These are phyloP conservation scores for Anthopleura xanthogrammica DNA, from an alignment of 92 coral and sea anemone genomes.

Conservation along the genomic window DNA sequence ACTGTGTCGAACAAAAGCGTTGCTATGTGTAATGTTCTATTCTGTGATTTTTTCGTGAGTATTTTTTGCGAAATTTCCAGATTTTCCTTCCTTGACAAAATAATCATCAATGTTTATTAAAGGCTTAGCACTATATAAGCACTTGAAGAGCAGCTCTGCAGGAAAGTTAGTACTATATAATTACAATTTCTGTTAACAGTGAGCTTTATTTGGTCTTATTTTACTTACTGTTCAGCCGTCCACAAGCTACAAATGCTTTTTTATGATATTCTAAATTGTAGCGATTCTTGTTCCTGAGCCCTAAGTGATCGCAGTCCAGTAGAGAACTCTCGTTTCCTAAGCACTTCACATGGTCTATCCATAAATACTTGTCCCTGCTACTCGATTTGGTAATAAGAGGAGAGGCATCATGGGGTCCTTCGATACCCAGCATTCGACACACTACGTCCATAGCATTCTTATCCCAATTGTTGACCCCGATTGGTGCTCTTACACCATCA, in stretches of 20 bases:
- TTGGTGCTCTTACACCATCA: not conserved
- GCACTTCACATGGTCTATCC: not conserved
- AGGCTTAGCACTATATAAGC: too few species aligned
- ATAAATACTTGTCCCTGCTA: not conserved
- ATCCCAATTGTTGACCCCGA: not conserved
- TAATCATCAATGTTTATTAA: too few species aligned
- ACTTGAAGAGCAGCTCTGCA: not conserved
- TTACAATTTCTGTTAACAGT: too few species aligned
- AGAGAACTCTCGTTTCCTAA: not conserved
- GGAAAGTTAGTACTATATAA: too few species aligned
- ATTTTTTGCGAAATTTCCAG: too few species aligned
- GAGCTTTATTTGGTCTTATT: too few species aligned
- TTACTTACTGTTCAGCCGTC: not conserved
- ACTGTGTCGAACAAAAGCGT: too few species aligned
- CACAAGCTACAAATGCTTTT: not conserved
- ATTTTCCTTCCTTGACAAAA: too few species aligned
- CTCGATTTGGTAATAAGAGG: too few species aligned
- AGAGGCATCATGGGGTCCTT: not conserved
- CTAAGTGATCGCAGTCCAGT: not conserved
- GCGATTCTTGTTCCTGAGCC: constrained; percentile 2
- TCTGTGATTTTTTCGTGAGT: too few species aligned
- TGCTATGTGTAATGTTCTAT: too few species aligned
- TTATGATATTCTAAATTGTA: not conserved
- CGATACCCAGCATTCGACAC: not conserved
- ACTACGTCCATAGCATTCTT: not conserved